A percentile compares a stretch with the other conserved stretches of the same genome.
Evolutionary conservation across 2,113 vertebrate genomes (phyloP).

Genomic region (Xiphophorus maculatus): DNA sequence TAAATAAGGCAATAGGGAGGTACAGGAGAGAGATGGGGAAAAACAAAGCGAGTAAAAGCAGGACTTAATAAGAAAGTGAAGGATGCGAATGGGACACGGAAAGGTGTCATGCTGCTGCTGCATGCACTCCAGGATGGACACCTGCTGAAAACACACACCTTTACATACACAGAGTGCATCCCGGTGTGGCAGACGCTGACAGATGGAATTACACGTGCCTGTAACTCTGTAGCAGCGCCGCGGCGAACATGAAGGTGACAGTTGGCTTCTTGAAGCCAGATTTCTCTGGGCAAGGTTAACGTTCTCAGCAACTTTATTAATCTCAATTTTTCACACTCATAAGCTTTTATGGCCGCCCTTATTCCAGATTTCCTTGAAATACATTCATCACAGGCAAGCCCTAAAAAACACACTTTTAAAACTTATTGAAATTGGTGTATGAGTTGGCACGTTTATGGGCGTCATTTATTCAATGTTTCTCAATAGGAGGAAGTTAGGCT

Average conservation of each 20-base stretch:
- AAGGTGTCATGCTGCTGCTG: conserved; percentile 36
- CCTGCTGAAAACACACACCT: conserved; percentile 19
- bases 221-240: conserved; percentile 55
- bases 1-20: conserved; percentile 24
- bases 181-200: conserved; percentile 45
- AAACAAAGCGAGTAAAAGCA: conserved; percentile 20
- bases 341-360: neutral
- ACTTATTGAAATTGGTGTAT: too few relatives aligned
- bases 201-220: conserved; percentile 68
- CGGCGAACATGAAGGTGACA: conserved; percentile 58
- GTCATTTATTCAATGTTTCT: neutral
- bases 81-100: conserved; percentile 43
- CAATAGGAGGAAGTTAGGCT: too few relatives aligned
- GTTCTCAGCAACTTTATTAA: conserved; percentile 22
- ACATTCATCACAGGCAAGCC: neutral
- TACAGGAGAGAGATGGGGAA: conserved; percentile 11
- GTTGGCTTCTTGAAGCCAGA: conserved; percentile 47
- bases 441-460: neutral
- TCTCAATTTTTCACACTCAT: conserved; percentile 10
- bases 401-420: too few relatives aligned
- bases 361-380: neutral
- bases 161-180: conserved; percentile 22
- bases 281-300: conserved; percentile 57
- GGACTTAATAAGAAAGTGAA: conserved; percentile 50
- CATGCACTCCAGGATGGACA: neutral